Evolutionary conservation across 37 sponge, comb jelly and placozoan genomes (phyloP).

Genomic region (Halichondria panicea): DNA sequence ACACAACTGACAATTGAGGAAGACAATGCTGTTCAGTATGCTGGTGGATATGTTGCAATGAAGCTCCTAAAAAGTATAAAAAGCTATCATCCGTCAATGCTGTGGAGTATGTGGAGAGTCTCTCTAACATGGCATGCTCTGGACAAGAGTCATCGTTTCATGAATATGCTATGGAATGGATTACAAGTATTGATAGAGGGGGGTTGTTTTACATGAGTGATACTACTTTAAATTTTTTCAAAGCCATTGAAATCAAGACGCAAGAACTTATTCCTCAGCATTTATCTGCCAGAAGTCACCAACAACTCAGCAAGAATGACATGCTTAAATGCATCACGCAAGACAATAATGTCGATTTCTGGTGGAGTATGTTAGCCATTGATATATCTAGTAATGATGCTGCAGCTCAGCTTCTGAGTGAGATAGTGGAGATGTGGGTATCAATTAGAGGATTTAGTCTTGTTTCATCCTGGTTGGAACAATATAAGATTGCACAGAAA

Average conservation of each 20-base stretch:
- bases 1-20: too few relatives aligned
- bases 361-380: conserved; percentile 24
- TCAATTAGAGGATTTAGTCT: conserved; percentile 43
- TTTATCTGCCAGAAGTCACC: too few relatives aligned
- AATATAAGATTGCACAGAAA: conserved; percentile 18
- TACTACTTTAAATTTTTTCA: conserved; percentile 1
- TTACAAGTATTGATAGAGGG: conserved; percentile 25
- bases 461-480: conserved; percentile 26
- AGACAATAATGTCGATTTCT: conserved; percentile 41
- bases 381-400: neutral
- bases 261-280: too few relatives aligned
- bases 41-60: conserved; percentile 30
- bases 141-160: conserved; percentile 8
- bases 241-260: neutral
- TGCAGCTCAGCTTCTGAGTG: conserved; percentile 10
- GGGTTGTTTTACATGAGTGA: conserved; percentile 45
- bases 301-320: too few relatives aligned
- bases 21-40: conserved; percentile 22
- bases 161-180: conserved; percentile 34
- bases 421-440: conserved; percentile 33
- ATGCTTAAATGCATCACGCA: conserved; percentile 1
- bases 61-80: conserved; percentile 28
- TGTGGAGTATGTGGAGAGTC: conserved; percentile 29
- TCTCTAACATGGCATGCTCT: conserved; percentile 26
- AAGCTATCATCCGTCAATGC: neutral